These are phyloP conservation scores for Bugula neritina DNA, from an alignment of 2,888 invertebrate genomes.

Conservation along the genomic window DNA sequence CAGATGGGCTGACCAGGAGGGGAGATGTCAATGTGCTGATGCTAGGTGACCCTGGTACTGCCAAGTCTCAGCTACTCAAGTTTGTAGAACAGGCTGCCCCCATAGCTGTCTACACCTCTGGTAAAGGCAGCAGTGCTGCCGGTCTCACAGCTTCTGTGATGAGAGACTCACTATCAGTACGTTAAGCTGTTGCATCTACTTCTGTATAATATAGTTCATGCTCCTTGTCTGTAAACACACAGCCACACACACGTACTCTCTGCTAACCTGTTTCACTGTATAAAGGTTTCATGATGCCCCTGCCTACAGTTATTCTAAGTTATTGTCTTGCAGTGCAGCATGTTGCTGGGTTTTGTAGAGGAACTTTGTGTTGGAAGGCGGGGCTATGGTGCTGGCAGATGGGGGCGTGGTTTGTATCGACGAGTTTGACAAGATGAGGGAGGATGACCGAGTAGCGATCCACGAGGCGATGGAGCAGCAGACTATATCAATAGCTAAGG, in stretches of 20 bases:
- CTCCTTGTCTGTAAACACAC: neutral
- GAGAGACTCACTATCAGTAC: conserved; percentile 82
- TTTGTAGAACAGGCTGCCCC: conserved; percentile 93
- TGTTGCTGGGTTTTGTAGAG: no score
- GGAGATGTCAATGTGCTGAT: conserved; percentile 94
- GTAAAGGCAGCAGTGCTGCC: conserved; percentile 98
- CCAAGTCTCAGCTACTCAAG: conserved; percentile 95
- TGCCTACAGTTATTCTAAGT: no score
- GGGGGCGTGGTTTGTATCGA: conserved; percentile 99
- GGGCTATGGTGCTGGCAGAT: conserved; percentile 98
- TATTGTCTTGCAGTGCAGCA: no score
- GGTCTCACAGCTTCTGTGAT: conserved; percentile 96
- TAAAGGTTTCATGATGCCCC: no score
- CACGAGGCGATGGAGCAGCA: conserved; percentile 99
- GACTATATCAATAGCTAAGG: conserved; percentile 97
- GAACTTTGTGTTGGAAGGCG: conserved; percentile 96
- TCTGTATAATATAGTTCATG: no score
- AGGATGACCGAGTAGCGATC: conserved; percentile 97
- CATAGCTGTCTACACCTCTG: conserved; percentile 90
- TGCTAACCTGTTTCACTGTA: no score
- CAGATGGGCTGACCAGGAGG: conserved; percentile 88
- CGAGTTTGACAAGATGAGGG: conserved; percentile 99
- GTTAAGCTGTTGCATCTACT: conserved; percentile 43
- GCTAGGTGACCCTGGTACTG: conserved; percentile 96
- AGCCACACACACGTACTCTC: neutral